Conservation (phyloP, 53 echinoderm and acorn worm genomes). For the Hippasteria phrygiana region DNA sequence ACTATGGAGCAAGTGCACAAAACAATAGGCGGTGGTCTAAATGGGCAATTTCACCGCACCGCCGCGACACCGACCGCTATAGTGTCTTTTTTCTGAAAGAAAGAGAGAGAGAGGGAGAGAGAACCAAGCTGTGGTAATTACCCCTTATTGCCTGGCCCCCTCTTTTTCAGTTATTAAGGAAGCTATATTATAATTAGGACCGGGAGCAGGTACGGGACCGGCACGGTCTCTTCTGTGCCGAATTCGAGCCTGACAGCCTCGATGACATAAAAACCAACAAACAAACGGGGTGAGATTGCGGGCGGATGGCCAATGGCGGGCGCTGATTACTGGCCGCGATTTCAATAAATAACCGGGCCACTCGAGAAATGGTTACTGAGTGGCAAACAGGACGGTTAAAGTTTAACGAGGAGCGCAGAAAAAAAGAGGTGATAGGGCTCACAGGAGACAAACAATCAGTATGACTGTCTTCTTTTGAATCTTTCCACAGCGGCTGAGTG, state of each 20-base stretch:
- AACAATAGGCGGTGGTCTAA: conserved; percentile 48
- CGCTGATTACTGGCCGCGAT: conserved; percentile 7
- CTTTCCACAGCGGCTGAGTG: background rate
- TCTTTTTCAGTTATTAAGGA: conserved; percentile 2
- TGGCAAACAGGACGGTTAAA: conserved; percentile 39
- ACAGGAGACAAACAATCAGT: conserved; percentile 26
- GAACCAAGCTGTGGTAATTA: background rate
- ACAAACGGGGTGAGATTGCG: conserved; percentile 32
- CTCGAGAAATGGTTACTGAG: conserved; percentile 57
- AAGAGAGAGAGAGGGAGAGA: background rate
- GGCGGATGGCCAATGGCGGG: background rate
- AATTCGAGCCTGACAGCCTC: conserved; percentile 1
- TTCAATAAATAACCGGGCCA: conserved; percentile 60
- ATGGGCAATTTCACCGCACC: conserved; percentile 37
- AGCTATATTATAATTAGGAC: conserved; percentile 36
- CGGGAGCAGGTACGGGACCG: background rate
- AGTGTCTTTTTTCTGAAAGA: background rate
- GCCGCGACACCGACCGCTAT: background rate
- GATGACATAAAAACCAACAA: conserved; percentile 47
- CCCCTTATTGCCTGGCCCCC: conserved; percentile 10
- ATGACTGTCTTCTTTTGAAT: conserved; percentile 29
- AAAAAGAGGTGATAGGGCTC: conserved; percentile 23
- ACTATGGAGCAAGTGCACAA: background rate
- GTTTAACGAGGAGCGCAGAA: conserved; percentile 23
- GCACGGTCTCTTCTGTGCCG: background rate